A percentile compares a stretch with the other conserved stretches of the same genome.
Evolutionary conservation across 2,797 vertebrate genomes (phyloP).

Genomic region (Pseudopleuronectes americanus): DNA sequence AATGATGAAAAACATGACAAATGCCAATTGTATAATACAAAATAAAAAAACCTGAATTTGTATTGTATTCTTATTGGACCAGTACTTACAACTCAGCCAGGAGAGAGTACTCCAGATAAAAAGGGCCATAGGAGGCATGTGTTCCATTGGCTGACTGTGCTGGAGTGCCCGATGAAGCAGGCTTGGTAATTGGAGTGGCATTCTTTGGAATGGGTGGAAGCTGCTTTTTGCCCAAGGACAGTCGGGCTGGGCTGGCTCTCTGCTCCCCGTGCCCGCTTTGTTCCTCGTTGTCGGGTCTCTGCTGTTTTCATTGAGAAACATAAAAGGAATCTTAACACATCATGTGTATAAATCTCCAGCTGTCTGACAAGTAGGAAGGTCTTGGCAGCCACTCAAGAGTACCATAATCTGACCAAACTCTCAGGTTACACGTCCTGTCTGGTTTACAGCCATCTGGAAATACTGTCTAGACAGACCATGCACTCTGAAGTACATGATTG

Average conservation of each 20-base stretch:
- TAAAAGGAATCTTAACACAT: constrained; percentile 11
- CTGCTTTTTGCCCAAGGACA: constrained; percentile 89
- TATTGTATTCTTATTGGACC: not conserved
- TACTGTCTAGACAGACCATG: constrained; percentile 12
- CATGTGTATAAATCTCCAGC: not conserved
- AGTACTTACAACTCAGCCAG: constrained; percentile 96
- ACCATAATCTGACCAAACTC: constrained; percentile 18
- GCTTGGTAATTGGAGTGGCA: constrained; percentile 91
- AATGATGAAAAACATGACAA: too few relatives aligned
- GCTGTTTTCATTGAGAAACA: constrained; percentile 23
- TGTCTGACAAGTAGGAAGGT: not conserved
- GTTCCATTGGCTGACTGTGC: constrained; percentile 93
- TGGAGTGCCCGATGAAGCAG: constrained; percentile 83
- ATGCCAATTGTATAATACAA: too few relatives aligned
- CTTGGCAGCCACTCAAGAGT: not conserved
- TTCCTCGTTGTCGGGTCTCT: constrained; percentile 93
- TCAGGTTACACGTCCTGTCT: constrained; percentile 45
- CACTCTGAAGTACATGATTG: constrained; percentile 10
- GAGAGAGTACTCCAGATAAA: constrained; percentile 98
- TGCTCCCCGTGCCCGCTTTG: constrained; percentile 86
- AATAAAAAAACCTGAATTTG: not conserved
- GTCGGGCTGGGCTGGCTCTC: constrained; percentile 89
- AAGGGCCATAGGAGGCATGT: constrained; percentile 96
- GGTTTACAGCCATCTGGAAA: constrained; percentile 25
- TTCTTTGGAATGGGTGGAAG: constrained; percentile 93